Conservation (phyloP, 2,797 vertebrate genomes). For the Ciconia nigra region DNA sequence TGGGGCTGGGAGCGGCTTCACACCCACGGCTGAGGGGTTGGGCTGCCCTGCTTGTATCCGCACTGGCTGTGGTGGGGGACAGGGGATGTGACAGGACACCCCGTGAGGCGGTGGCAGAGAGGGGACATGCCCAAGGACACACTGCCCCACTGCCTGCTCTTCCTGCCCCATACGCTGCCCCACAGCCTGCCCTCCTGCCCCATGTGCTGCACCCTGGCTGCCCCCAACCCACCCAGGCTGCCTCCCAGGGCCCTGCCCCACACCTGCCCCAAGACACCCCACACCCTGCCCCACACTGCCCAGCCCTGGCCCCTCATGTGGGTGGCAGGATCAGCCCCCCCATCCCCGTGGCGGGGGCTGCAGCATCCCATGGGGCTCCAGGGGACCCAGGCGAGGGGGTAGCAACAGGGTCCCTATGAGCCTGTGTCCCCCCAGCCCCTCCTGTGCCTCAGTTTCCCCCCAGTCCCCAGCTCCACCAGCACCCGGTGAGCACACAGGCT, state of each 20-base stretch:
- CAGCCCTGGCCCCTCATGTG: background rate
- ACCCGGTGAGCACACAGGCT: background rate
- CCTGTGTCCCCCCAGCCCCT: too few relatives aligned
- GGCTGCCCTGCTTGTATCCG: background rate
- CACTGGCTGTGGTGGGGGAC: rapidly evolving
- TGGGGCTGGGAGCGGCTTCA: background rate
- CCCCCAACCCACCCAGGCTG: background rate
- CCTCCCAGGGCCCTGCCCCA: background rate
- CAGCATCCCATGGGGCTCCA: background rate
- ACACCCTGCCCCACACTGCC: background rate
- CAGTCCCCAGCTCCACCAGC: background rate
- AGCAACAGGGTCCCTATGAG: background rate
- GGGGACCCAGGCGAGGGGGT: rapidly evolving
- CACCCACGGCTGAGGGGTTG: background rate
- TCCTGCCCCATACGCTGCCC: background rate
- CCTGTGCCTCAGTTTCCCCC: background rate
- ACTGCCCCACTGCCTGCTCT: background rate
- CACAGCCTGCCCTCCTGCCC: background rate
- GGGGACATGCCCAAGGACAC: background rate
- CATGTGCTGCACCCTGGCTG: background rate
- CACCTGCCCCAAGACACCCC: background rate
- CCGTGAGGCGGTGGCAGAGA: background rate
- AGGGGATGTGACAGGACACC: background rate
- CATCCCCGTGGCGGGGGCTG: background rate
- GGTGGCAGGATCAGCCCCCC: background rate